Evolutionary conservation across 1,140 invertebrate genomes (phyloP).

Genomic region (Oppia nitens): DNA sequence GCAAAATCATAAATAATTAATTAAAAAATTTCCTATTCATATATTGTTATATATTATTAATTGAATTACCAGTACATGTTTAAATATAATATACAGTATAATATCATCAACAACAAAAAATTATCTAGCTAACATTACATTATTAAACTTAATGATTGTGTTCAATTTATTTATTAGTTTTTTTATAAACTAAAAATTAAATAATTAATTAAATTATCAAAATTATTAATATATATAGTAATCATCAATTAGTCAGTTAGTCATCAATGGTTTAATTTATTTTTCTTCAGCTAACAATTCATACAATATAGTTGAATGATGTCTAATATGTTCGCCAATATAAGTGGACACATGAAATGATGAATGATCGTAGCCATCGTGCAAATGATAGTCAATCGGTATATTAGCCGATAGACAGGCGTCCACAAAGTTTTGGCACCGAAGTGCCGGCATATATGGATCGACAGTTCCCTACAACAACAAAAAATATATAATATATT

Average conservation of each 20-base stretch:
- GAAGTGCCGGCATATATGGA: constrained; percentile 58
- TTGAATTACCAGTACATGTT: too few relatives aligned
- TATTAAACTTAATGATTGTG: too few relatives aligned
- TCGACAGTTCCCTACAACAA: constrained; percentile 34
- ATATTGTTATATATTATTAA: too few relatives aligned
- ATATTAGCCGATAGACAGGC: constrained; percentile 50
- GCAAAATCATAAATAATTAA: background rate
- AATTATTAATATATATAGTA: too few relatives aligned
- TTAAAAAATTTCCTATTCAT: too few relatives aligned
- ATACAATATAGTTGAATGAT: constrained; percentile 38
- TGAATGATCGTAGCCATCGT: constrained; percentile 89
- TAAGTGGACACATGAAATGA: constrained; percentile 89
- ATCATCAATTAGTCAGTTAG: too few relatives aligned
- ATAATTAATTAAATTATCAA: too few relatives aligned
- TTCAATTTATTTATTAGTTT: too few relatives aligned
- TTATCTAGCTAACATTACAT: background rate
- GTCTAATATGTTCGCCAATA: constrained; percentile 79
- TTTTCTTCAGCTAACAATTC: background rate
- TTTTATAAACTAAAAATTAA: too few relatives aligned
- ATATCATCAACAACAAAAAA: background rate
- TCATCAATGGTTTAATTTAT: too few relatives aligned
- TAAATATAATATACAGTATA: constrained; percentile 2
- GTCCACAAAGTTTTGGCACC: constrained; percentile 65
- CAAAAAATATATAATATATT: too few relatives aligned
- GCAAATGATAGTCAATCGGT: constrained; percentile 51